Evolutionary conservation across 2,113 vertebrate species (phyloP), one percentile per base, ranked within the genome.

Genomic region (Nothobranchius kuhntae): DNA sequence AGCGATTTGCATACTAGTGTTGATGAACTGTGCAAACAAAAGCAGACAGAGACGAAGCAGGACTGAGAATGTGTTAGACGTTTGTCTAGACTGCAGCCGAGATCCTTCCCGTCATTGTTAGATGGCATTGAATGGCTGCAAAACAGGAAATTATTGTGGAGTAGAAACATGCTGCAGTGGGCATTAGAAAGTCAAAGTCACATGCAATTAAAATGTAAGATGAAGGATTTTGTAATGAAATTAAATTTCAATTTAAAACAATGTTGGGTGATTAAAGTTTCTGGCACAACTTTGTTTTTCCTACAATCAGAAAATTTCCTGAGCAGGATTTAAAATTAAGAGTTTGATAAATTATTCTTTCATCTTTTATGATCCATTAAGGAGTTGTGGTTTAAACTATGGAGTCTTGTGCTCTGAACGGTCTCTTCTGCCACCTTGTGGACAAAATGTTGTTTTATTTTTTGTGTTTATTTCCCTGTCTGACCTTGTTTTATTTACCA

Each of bases 91-190:
- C 87, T 21, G 69, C 46, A 55, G 72, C 77, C 73, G 10, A 86
- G 81, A 85, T 87, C 82, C 87, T 90, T 90, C 85, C 89, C 78
- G 52, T 84, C 87, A 91, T 88, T 91, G 87, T 90, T 89, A 81
- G 57, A 66, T 74, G 82, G 79, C 73, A 80, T 59, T 86, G 82
- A 89, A 35, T 59, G 69, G 57, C 80, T 78, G 77, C 77, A 91
- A 89, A 90, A 91, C 90, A 90, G 88, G 89, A 90, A 87, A 78
- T 74, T 54, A 83, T 83, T 15, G 77, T 55, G 53, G 70, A 75
- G 54, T 68, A 68, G 77, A 75, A 83, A 84, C 65, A 78, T 1
- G 40, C 50, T 64, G 71, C 59, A 17, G 17, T 60, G 51, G 12
- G 55, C 24, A 62, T 72, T 71, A 65, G 47, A 77, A 69, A 83